A percentile compares a stretch with the other conserved stretches of the same genome.
Conservation (phyloP, 1,140 invertebrate genomes). For the Trialeurodes vaporariorum region DNA sequence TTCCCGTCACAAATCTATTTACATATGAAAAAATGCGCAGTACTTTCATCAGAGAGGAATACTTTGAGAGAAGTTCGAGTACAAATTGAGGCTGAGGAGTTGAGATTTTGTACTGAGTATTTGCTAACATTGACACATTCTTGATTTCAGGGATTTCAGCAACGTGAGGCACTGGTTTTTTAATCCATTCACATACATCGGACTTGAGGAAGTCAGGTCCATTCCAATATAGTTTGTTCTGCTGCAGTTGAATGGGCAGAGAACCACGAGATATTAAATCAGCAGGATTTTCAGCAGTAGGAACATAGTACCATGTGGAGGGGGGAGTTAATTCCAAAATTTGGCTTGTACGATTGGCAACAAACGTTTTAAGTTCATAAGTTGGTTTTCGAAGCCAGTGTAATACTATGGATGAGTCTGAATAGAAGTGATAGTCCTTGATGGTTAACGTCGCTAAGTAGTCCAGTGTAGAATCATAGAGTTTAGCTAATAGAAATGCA, state of each 20-base stretch:
- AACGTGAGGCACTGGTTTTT: too few species aligned
- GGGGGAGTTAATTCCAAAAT: not conserved
- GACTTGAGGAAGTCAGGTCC: constrained; percentile 19
- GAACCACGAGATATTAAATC: constrained; percentile 16
- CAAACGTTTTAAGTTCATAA: constrained; percentile 20
- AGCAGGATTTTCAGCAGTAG: constrained; percentile 14
- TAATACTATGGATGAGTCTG: constrained; percentile 22
- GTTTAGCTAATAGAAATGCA: not conserved
- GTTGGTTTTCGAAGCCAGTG: constrained; percentile 18
- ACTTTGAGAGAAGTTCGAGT: too few species aligned
- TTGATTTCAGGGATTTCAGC: too few species aligned
- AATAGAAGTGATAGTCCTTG: not conserved
- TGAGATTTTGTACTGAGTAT: too few species aligned
- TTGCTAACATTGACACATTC: too few species aligned
- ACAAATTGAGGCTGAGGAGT: too few species aligned
- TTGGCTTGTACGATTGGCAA: constrained; percentile 16
- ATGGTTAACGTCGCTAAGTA: too few species aligned
- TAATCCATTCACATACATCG: too few species aligned
- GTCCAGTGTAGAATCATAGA: too few species aligned
- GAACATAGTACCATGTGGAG: constrained; percentile 13
- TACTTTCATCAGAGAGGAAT: too few species aligned
- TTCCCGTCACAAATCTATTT: too few species aligned
- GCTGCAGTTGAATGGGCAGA: constrained; percentile 1
- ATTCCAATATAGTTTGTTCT: constrained; percentile 16
- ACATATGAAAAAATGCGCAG: too few species aligned